phyloP scores from a whole-genome alignment of 2,888 invertebrate genomes.

The Dryocosmus kuriphilus region DNA sequence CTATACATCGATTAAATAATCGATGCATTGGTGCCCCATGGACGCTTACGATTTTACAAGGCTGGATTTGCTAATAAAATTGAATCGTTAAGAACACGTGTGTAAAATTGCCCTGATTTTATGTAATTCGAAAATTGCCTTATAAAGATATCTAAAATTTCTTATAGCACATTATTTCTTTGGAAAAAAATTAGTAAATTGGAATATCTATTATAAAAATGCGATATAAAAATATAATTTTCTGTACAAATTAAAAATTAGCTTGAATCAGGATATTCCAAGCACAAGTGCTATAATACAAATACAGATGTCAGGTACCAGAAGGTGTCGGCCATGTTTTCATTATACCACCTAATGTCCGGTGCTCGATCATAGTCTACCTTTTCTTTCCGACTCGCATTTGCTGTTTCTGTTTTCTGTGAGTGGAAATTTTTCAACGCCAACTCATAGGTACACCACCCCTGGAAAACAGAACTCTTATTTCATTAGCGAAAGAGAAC shows the following conservation, averaged over 20 bases:
- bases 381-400: conserved; percentile 56
- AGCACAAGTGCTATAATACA: background rate
- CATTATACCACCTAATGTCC: conserved; percentile 73
- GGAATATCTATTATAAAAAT: too few relatives aligned
- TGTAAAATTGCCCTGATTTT: conserved; percentile 18
- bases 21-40: conserved; percentile 64
- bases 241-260: too few relatives aligned
- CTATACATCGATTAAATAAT: conserved; percentile 68
- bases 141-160: background rate
- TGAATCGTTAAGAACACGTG: conserved; percentile 1
- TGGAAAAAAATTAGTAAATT: too few relatives aligned
- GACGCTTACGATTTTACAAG: conserved; percentile 63
- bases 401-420: conserved; percentile 64
- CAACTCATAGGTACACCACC: conserved; percentile 51
- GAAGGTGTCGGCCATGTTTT: conserved; percentile 73
- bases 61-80: conserved; percentile 37
- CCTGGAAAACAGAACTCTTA: conserved; percentile 67
- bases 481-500: conserved; percentile 63
- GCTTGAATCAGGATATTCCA: background rate
- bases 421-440: conserved; percentile 72
- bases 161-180: too few relatives aligned
- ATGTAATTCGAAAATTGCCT: background rate
- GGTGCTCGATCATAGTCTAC: conserved; percentile 70
- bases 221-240: too few relatives aligned
- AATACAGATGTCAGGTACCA: conserved; percentile 10